Evolutionary conservation across 2,113 vertebrate species (phyloP).

Genomic region (Chaetodon auriga): DNA sequence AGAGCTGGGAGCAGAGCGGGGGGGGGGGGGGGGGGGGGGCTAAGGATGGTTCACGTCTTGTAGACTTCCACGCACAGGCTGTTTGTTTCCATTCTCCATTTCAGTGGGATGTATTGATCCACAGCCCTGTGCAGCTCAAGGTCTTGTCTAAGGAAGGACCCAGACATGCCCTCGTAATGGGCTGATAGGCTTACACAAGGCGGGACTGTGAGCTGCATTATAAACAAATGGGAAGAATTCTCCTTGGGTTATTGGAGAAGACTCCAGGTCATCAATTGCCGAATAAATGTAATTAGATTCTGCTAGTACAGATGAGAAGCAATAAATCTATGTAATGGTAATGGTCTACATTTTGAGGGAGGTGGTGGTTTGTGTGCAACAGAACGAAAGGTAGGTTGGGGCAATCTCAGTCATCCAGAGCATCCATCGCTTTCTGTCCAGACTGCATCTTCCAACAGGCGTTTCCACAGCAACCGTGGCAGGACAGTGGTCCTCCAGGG

Average conservation of each 20-base stretch:
- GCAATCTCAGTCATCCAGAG: not conserved
- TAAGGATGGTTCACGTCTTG: conserved; percentile 40
- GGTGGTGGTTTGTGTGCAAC: not conserved
- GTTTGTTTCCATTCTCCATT: conserved; percentile 63
- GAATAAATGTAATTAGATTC: conserved; percentile 36
- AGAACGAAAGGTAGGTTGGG: not conserved
- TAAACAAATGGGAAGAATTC: conserved; percentile 16
- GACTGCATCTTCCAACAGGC: conserved; percentile 36
- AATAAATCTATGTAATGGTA: not conserved
- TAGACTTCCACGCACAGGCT: conserved; percentile 37
- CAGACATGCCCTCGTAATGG: conserved; percentile 59
- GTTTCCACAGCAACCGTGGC: conserved; percentile 79
- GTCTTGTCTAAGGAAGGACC: conserved; percentile 54
- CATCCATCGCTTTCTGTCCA: conserved; percentile 28
- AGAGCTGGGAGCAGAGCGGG: conserved; percentile 19
- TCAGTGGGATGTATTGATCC: conserved; percentile 71
- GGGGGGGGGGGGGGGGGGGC: not conserved
- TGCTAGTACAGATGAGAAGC: not conserved
- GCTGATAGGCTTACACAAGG: conserved; percentile 47
- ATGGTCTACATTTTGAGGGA: not conserved
- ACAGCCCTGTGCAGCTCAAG: conserved; percentile 20
- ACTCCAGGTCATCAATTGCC: not conserved
- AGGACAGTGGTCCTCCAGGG: conserved; percentile 61
- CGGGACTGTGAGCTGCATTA: conserved; percentile 40
- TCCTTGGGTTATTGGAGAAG: conserved; percentile 11